Percentiles rank a stretch among this genome's conserved stretches.
phyloP scores from a whole-genome alignment of 1,140 invertebrate genomes.

The Triops cancriformis region DNA sequence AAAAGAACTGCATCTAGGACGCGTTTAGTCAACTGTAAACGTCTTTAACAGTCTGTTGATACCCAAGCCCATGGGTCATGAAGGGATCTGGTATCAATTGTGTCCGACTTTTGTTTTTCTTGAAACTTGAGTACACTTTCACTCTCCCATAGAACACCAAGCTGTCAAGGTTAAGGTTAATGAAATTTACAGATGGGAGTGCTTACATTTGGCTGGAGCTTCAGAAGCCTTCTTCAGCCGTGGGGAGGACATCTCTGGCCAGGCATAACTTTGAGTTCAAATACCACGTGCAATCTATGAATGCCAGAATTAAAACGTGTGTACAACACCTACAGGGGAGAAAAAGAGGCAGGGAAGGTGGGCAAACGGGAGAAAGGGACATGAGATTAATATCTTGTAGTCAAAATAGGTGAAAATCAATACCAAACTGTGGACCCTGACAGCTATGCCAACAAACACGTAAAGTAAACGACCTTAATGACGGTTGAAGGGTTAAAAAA shows the following conservation, averaged over 20 bases:
- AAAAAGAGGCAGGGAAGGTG: background rate
- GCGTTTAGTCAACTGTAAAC: too few relatives aligned
- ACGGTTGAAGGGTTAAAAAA: background rate
- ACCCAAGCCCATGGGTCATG: too few relatives aligned
- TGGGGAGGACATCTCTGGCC: conserved; percentile 8
- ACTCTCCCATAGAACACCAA: background rate
- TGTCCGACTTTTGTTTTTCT: too few relatives aligned
- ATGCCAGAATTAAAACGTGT: background rate
- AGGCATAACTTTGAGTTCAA: background rate
- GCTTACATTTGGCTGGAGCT: conserved; percentile 3
- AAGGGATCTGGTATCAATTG: too few relatives aligned
- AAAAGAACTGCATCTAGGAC: background rate
- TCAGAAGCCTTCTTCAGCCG: conserved; percentile 8
- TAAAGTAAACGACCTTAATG: conserved; percentile 3
- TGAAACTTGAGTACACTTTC: background rate
- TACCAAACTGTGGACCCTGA: conserved; percentile 9
- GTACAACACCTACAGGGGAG: background rate
- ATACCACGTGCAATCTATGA: conserved; percentile 5
- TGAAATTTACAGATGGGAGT: background rate
- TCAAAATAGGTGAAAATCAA: conserved; percentile 14
- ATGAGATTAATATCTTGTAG: conserved; percentile 6
- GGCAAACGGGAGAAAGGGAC: background rate
- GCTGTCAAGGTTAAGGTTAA: background rate
- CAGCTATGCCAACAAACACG: conserved; percentile 6
- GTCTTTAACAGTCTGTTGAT: too few relatives aligned